phyloP scores from a whole-genome alignment of 2,888 invertebrate genomes.

The Heliconius ismenius region DNA sequence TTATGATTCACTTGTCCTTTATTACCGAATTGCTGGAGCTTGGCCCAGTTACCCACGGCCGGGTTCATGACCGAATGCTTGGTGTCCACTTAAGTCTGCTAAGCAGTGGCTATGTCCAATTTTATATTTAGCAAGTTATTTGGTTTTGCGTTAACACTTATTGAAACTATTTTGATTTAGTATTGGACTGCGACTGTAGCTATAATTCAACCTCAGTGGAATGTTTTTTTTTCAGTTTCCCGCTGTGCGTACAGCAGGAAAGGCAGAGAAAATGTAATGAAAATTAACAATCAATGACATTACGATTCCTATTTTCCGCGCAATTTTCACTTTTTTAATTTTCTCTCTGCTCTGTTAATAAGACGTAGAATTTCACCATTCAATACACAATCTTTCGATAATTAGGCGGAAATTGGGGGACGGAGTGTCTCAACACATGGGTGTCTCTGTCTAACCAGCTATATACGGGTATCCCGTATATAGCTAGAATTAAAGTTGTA shows the following conservation, averaged over 20 bases:
- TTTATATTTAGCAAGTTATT: not conserved
- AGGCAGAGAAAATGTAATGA: too few species aligned
- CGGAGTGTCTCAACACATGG: too few species aligned
- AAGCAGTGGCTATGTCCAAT: not conserved
- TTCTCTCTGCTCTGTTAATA: too few species aligned
- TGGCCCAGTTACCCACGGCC: constrained; percentile 34
- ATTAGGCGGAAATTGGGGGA: too few species aligned
- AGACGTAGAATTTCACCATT: too few species aligned
- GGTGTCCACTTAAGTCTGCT: not conserved
- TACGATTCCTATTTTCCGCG: too few species aligned
- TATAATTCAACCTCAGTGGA: not conserved
- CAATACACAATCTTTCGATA: too few species aligned
- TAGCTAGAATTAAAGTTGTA: not conserved
- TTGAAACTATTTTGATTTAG: not conserved
- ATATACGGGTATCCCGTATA: not conserved
- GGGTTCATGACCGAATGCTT: constrained; percentile 32
- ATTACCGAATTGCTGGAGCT: constrained; percentile 30
- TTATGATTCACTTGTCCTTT: constrained; percentile 30
- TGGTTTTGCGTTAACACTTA: not conserved
- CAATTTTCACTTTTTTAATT: too few species aligned
- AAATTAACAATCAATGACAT: too few species aligned
- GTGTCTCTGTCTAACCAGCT: not conserved
- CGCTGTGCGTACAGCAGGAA: not conserved
- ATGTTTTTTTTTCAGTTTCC: not conserved
- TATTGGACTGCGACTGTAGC: too few species aligned